Base-by-base conservation (phyloP, 1,140 invertebrate genomes). In the Drosophila navojoa region DNA sequence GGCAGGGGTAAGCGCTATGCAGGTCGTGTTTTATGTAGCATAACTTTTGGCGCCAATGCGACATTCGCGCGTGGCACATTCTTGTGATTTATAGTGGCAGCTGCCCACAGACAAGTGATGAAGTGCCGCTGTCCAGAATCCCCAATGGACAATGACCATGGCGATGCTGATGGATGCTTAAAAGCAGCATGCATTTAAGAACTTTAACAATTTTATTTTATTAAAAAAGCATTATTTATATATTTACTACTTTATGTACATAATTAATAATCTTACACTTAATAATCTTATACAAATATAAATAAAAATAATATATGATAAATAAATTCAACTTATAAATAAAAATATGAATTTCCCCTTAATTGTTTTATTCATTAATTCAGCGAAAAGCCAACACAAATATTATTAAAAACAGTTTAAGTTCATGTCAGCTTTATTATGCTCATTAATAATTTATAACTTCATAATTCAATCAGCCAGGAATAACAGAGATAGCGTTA, bases 31-130 rank as follows among this genome's bases (percentile, higher is more conserved):
- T 81, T 81, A 77, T 81, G 75, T 81, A 78, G 75, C 75, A 79
- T 71, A 82, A 67, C 79, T 82, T 82, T 82, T 82, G 79, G 79
- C 79, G 79, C 79, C 79, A 82, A 82, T 74, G 63, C 70, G 70
- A 71, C 79, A 81, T 81, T 59, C 49, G 69, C 66, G 79, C 58
- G 53, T 62, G 63, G 63, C 68, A 75, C 70, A 32, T 52, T 50
- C 58, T 49, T 45, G 68, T 76, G 71, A 84, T 76, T 79, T 69
- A 76, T 82, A 63, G 52, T 79, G 74, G 50, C 78, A 80, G 57
- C 50, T 80, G 73, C 58, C 78, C 61, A 59, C n/a, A 27, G 47
- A 15, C n/a, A 60, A 61, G 57, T 55, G 54, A 61, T 61, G 45
- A 49, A 72, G 62, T 79, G 66, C 52, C 22, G 53, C 19, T 49